These are phyloP conservation scores for Petaurus breviceps DNA, from an alignment of 2,113 vertebrate species.

Conservation along the genomic window DNA sequence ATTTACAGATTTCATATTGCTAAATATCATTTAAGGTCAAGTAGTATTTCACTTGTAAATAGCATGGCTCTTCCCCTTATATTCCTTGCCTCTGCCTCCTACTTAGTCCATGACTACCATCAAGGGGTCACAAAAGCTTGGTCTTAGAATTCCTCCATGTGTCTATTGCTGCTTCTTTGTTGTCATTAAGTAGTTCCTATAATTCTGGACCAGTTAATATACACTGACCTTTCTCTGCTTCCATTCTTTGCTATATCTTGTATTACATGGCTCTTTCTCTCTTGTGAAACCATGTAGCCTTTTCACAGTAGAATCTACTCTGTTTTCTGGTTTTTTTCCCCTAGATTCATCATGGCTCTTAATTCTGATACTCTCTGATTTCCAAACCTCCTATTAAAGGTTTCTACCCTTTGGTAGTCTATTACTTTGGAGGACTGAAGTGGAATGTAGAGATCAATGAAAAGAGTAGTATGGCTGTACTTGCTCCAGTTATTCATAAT, in stretches of 20 bases:
- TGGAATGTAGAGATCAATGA: neutral
- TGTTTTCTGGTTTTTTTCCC: neutral
- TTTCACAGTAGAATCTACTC: neutral
- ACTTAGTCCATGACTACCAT: too few species aligned
- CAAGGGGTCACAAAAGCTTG: too few species aligned
- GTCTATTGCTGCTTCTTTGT: neutral
- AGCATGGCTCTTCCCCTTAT: neutral
- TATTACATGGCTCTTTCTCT: neutral
- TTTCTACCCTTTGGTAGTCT: neutral
- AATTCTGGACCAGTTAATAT: neutral
- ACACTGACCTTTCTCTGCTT: neutral
- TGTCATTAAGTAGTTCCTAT: neutral
- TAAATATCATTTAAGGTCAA: neutral
- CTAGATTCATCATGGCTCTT: neutral
- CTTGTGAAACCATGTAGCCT: too few species aligned
- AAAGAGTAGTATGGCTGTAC: neutral
- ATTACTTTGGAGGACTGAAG: neutral
- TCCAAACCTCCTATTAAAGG: neutral
- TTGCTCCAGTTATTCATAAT: neutral
- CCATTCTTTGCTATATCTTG: neutral
- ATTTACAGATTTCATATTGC: neutral
- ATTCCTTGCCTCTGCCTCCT: too few species aligned
- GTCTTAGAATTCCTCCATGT: neutral
- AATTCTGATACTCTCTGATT: neutral
- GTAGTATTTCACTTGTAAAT: neutral